These are phyloP conservation scores for Ferdinandea cuprea DNA, from an alignment of 2,888 invertebrate species.

Conservation along the genomic window DNA sequence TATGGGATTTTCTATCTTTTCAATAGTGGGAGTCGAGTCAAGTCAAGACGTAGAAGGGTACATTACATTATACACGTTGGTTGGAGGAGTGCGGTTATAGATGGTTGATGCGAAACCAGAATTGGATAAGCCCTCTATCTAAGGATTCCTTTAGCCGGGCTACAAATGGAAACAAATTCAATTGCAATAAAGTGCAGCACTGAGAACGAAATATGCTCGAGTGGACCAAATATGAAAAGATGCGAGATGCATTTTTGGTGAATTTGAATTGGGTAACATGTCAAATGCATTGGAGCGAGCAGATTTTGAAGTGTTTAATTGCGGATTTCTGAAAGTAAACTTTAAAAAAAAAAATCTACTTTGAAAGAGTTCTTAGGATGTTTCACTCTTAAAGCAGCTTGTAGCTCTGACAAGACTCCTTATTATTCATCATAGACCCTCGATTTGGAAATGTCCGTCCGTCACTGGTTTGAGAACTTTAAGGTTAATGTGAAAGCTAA, in stretches of 20 bases:
- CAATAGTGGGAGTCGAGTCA: constrained; percentile 1
- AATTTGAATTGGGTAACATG: neutral
- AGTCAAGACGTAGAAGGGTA: constrained; percentile 42
- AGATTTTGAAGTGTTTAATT: no score
- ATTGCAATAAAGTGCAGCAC: constrained; percentile 17
- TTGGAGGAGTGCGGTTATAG: constrained; percentile 26
- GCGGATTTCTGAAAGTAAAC: no score
- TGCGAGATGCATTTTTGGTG: neutral
- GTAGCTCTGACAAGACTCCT: no score
- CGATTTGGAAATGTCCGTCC: no score
- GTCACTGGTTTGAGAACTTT: no score
- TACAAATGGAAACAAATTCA: constrained; percentile 39
- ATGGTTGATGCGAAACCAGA: constrained; percentile 45
- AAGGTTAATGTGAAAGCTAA: no score
- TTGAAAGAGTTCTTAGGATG: no score
- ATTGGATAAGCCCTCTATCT: neutral
- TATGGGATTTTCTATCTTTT: constrained; percentile 43
- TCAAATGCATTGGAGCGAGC: no score
- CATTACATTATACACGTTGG: no score
- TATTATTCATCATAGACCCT: no score
- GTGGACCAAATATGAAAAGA: neutral
- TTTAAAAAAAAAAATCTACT: no score
- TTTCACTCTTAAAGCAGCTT: no score
- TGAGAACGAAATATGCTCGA: neutral
- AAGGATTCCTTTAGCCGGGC: neutral